phyloP scores from a whole-genome alignment of 2,797 vertebrate species.

The Spinibarbus caldwelli region DNA sequence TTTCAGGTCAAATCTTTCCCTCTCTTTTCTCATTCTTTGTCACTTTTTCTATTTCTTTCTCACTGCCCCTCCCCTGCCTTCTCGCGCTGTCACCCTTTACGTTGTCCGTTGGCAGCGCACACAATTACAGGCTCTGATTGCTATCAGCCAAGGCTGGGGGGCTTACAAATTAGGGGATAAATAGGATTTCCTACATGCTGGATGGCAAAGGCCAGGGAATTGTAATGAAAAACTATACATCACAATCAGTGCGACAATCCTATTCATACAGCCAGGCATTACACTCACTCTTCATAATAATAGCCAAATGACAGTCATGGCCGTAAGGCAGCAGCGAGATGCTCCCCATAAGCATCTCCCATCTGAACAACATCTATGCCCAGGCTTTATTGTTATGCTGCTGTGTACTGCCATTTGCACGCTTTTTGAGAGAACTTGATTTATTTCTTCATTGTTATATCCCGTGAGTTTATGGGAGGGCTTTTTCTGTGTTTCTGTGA shows the following conservation, averaged over 20 bases:
- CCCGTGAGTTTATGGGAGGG: slow-evolving; percentile 5
- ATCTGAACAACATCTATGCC: slow-evolving; percentile 34
- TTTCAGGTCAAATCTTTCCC: background rate
- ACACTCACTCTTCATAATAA: slow-evolving; percentile 91
- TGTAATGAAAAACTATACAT: slow-evolving; percentile 99
- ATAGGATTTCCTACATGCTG: slow-evolving; percentile 99
- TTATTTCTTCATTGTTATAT: slow-evolving; percentile 51
- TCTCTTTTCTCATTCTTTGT: slow-evolving; percentile 25
- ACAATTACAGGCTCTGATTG: slow-evolving; percentile 99
- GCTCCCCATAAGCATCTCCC: slow-evolving; percentile 50
- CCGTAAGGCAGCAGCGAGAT: slow-evolving; percentile 71
- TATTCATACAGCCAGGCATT: slow-evolving; percentile 94
- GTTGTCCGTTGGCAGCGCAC: slow-evolving; percentile 85
- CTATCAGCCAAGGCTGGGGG: slow-evolving; percentile 96
- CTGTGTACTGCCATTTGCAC: slow-evolving; percentile 7
- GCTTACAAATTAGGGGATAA: slow-evolving; percentile 99
- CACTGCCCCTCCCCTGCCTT: slow-evolving; percentile 53
- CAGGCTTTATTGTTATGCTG: slow-evolving; percentile 35
- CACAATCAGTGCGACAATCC: slow-evolving; percentile 97
- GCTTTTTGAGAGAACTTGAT: slow-evolving; percentile 44
- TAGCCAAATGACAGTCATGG: slow-evolving; percentile 82
- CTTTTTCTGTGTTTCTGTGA: slow-evolving; percentile 19
- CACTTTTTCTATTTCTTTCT: slow-evolving; percentile 77
- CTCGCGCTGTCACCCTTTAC: slow-evolving; percentile 50
- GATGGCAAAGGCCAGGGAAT: slow-evolving; percentile 93